phyloP scores from a whole-genome alignment of 2,888 invertebrate species.

The Cryptophagus acutangulus region DNA sequence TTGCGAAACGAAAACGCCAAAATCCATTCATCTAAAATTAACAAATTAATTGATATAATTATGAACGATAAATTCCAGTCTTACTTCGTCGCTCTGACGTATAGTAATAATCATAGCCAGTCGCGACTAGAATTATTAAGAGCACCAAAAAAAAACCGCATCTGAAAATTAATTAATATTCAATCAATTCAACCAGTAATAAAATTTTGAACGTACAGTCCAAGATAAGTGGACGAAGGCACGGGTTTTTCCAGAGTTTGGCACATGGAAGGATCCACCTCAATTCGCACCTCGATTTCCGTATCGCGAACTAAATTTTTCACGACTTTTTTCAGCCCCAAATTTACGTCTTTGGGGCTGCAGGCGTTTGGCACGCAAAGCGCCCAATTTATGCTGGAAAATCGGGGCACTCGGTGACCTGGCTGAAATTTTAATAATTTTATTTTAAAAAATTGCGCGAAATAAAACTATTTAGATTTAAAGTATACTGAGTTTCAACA shows the following conservation, averaged over 20 bases:
- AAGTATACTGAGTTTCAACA: neutral
- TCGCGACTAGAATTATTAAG: constrained; percentile 36
- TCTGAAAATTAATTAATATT: neutral
- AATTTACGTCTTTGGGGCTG: constrained; percentile 54
- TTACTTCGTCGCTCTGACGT: constrained; percentile 34
- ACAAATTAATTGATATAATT: constrained; percentile 5
- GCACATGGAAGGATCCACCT: constrained; percentile 60
- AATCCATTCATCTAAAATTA: constrained; percentile 50
- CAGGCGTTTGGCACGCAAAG: constrained; percentile 63
- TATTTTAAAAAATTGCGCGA: constrained; percentile 1
- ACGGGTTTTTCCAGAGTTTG: constrained; percentile 38
- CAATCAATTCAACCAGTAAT: no score
- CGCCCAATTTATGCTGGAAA: constrained; percentile 63
- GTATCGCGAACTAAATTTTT: constrained; percentile 51
- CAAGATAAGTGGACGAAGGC: constrained; percentile 34
- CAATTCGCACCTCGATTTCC: constrained; percentile 54
- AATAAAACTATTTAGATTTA: constrained; percentile 5
- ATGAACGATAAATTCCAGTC: neutral
- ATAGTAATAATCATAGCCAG: constrained; percentile 35
- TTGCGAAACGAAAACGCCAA: constrained; percentile 60
- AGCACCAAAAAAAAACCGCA: constrained; percentile 20
- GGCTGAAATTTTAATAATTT: constrained; percentile 60
- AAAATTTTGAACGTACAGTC: constrained; percentile 30
- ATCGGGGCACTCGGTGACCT: constrained; percentile 65
- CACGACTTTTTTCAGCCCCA: constrained; percentile 51